Conservation (phyloP, 2,797 vertebrate species). For the Macropus fuliginosus region DNA sequence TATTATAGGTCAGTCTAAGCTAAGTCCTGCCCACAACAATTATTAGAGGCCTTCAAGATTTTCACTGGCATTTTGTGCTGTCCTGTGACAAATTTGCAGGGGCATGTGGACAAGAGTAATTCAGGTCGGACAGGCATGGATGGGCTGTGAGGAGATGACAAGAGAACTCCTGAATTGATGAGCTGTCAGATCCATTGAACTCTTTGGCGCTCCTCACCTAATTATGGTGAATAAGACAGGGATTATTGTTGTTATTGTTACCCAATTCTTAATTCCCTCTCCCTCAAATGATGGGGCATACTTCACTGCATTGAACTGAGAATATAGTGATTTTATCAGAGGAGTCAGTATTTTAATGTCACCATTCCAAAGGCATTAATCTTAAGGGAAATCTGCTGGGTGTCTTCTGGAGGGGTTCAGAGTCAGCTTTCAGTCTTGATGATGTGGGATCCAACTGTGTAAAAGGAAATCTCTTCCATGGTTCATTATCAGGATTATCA, state of each 20-base stretch:
- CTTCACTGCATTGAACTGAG: slow-evolving; percentile 28
- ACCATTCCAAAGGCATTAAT: slow-evolving; percentile 2
- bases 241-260: background rate
- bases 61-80: background rate
- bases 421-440: slow-evolving; percentile 42
- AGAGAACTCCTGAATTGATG: background rate
- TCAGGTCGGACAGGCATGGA: background rate
- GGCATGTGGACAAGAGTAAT: background rate
- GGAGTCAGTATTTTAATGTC: slow-evolving; percentile 1
- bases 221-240: background rate
- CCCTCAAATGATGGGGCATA: background rate
- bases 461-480: slow-evolving; percentile 27
- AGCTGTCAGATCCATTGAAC: background rate
- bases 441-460: slow-evolving; percentile 29
- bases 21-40: background rate
- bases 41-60: background rate
- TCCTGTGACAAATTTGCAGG: background rate
- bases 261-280: background rate
- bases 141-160: background rate
- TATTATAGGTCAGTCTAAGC: background rate
- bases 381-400: background rate
- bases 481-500: slow-evolving; percentile 17
- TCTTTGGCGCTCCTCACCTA: background rate
- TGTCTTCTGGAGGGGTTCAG: background rate
- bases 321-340: slow-evolving; percentile 46